A percentile compares a stretch with the other conserved stretches of the same genome.
These are phyloP conservation scores for Galeopsomyia nigrocyanea DNA, from an alignment of 2,888 invertebrate genomes.

Conservation along the genomic window DNA sequence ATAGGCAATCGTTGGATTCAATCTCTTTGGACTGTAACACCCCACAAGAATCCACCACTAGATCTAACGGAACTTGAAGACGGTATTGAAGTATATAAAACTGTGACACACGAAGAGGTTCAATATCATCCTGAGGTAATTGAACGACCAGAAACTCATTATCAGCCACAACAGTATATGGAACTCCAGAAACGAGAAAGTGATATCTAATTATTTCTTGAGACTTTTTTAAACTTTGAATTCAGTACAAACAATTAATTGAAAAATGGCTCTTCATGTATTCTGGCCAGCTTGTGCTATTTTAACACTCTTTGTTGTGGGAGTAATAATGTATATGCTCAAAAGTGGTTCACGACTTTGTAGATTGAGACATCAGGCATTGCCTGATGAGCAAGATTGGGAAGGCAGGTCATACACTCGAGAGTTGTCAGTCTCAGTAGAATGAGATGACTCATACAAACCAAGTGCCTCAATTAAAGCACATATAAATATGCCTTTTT, in stretches of 20 bases:
- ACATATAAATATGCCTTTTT: constrained; percentile 8
- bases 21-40: constrained; percentile 87
- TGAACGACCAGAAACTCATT: constrained; percentile 31
- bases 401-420: constrained; percentile 74
- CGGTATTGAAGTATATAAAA: constrained; percentile 56
- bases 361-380: constrained; percentile 77
- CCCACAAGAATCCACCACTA: constrained; percentile 85
- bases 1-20: constrained; percentile 87
- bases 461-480: constrained; percentile 10
- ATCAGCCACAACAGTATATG: constrained; percentile 69
- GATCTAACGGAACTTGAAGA: constrained; percentile 80
- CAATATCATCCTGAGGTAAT: constrained; percentile 65
- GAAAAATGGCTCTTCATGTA: constrained; percentile 78
- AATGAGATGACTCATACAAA: constrained; percentile 50
- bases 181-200: constrained; percentile 85
- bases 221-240: constrained; percentile 2
- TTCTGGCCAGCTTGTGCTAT: constrained; percentile 84
- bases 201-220: constrained; percentile 74
- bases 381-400: constrained; percentile 78
- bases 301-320: constrained; percentile 80
- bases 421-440: constrained; percentile 63
- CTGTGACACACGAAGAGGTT: constrained; percentile 49
- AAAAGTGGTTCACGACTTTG: constrained; percentile 82
- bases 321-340: constrained; percentile 82
- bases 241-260: constrained; percentile 9